Conservation (phyloP, 1,140 invertebrate genomes). For the Platorchestia sp. region DNA sequence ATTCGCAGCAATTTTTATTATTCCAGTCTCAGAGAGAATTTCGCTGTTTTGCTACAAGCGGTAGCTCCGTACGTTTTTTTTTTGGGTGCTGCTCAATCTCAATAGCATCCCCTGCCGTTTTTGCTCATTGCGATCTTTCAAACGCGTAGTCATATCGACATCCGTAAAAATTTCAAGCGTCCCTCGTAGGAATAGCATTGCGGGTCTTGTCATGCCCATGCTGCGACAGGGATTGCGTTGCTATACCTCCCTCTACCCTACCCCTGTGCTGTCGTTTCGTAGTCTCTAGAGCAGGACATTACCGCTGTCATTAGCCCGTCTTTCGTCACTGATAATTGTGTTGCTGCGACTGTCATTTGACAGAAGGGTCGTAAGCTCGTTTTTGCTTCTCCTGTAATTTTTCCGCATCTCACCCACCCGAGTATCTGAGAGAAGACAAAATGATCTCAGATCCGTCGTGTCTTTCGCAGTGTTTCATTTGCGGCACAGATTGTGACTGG, state of each 20-base stretch:
- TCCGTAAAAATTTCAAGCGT: not conserved
- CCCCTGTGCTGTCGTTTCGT: not conserved
- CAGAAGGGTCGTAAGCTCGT: slow-evolving; percentile 30
- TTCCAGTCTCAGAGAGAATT: not conserved
- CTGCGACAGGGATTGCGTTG: not conserved
- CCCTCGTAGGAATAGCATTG: not conserved
- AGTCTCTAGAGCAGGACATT: slow-evolving; percentile 24
- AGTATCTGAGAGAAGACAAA: slow-evolving; percentile 30
- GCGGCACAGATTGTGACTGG: slow-evolving; percentile 26
- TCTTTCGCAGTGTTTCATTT: slow-evolving; percentile 19
- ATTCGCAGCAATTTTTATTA: not conserved
- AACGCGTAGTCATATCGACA: not conserved
- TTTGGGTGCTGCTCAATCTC: not conserved
- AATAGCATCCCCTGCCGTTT: not conserved
- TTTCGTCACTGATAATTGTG: slow-evolving; percentile 48
- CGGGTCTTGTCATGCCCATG: not conserved
- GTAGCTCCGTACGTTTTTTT: not conserved
- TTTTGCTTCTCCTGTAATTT: slow-evolving; percentile 13
- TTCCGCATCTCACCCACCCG: not conserved
- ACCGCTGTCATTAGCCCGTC: slow-evolving; percentile 46
- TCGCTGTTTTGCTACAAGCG: not conserved
- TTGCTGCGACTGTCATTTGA: slow-evolving; percentile 45
- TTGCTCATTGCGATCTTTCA: not conserved
- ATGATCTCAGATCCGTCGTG: not conserved
- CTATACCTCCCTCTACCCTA: not conserved